These are phyloP conservation scores for Spea multiplicata DNA, from an alignment of 2,113 vertebrate genomes.

Conservation along the genomic window DNA sequence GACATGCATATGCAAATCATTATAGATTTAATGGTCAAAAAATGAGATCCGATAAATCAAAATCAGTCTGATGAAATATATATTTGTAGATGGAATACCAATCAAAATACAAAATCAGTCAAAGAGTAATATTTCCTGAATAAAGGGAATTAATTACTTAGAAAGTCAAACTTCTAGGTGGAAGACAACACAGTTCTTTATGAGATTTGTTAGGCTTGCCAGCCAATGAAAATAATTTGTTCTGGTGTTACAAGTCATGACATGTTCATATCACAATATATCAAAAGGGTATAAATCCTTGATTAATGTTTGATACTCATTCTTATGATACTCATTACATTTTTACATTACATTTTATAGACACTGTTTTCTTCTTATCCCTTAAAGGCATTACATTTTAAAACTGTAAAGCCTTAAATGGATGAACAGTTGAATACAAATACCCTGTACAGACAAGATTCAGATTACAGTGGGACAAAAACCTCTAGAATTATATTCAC, in stretches of 20 bases:
- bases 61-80: neutral
- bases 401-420: conserved; percentile 5
- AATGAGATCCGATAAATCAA: neutral
- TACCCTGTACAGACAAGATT: conserved; percentile 12
- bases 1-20: neutral
- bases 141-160: neutral
- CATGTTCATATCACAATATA: no score
- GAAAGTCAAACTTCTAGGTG: no score
- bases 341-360: neutral
- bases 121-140: neutral
- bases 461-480: conserved; percentile 28
- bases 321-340: no score
- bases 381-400: neutral
- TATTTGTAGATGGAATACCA: neutral
- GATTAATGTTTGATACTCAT: no score
- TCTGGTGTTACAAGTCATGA: no score
- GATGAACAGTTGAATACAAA: neutral
- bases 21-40: neutral
- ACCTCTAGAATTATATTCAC: conserved; percentile 18
- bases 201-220: no score
- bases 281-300: no score
- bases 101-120: neutral
- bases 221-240: no score
- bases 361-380: neutral
- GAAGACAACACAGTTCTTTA: no score